Evolutionary conservation across 2,888 invertebrate genomes (phyloP).

Genomic region (Drosophila niveifrons): DNA sequence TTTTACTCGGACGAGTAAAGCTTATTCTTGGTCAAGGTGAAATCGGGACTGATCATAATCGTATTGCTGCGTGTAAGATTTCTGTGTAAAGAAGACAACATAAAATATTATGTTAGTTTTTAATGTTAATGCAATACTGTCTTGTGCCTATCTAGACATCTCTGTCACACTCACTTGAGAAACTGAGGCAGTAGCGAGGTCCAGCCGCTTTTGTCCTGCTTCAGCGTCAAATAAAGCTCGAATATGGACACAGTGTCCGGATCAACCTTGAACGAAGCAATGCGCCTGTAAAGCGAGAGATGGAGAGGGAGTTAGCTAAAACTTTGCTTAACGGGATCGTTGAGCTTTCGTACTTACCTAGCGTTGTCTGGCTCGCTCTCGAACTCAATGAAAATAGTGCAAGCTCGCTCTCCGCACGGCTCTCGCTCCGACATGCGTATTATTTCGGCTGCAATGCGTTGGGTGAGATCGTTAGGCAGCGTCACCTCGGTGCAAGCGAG

Average conservation of each 20-base stretch:
- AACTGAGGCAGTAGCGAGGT: conserved; percentile 94
- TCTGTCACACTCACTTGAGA: conserved; percentile 91
- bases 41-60: conserved; percentile 95
- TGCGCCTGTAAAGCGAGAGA: conserved; percentile 86
- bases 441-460: conserved; percentile 92
- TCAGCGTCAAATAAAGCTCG: conserved; percentile 94
- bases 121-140: neutral
- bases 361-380: conserved; percentile 89
- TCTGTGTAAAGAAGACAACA: conserved; percentile 86
- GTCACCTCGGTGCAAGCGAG: conserved; percentile 94
- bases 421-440: conserved; percentile 94
- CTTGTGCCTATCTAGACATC: neutral
- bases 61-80: conserved; percentile 94
- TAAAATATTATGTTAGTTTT: neutral
- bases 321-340: neutral
- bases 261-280: conserved; percentile 94
- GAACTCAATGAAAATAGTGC: conserved; percentile 93
- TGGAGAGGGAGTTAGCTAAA: neutral
- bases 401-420: conserved; percentile 95
- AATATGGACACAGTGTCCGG: conserved; percentile 95
- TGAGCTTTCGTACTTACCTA: conserved; percentile 82
- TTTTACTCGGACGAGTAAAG: conserved; percentile 89
- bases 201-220: conserved; percentile 95
- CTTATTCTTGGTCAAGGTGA: conserved; percentile 96
- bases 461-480: conserved; percentile 92